Evolutionary conservation across 2,888 invertebrate genomes (phyloP), one percentile per base, ranked within the genome.

Genomic region (Phania funesta): DNA sequence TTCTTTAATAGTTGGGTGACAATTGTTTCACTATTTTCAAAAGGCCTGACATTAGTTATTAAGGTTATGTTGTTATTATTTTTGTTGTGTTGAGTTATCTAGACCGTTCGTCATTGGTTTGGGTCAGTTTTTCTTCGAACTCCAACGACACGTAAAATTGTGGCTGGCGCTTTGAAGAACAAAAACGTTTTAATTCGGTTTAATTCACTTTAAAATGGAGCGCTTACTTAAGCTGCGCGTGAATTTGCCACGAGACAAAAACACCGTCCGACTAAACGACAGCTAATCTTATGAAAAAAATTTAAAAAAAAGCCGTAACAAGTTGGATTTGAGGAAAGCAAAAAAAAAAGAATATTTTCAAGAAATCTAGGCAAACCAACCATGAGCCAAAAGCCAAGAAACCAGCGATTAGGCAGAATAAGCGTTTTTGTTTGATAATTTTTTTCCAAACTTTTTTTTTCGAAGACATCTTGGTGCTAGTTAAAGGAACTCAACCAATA

Each of bases 191-290:
- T 29, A 68, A 62, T 50, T 68, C 67, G 62, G n/a, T 52, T 80
- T 71, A 32, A 35, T 32, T 64, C 58, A 26, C 38, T 70, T 78
- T 38, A 46, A 64, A 74, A 68, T 48, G 48, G 56, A 56, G 77
- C 62, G 70, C 58, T 64, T 32, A 58, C 38, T 78, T 70, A 18
- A 75, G 74, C 46, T 65, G 70, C 67, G 88, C 88, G 88, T 88
- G 87, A 88, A 88, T 86, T 84, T 87, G 88, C 88, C 88, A 88
- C 88, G 88, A 88, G 88, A 86, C 88, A 88, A 86, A 85, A 84
- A 70, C 64, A 80, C 58, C 29, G 11, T 29, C 32, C 44, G 62
- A 18, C 44, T 50, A 60, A 67, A 65, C 16, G 56, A 58, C 35
- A 73, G 74, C 64, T 70, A 71, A 58, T 50, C 44, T 56, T 29